Conservation (phyloP, 2,888 invertebrate genomes). For the Temnothorax unifasciatus region DNA sequence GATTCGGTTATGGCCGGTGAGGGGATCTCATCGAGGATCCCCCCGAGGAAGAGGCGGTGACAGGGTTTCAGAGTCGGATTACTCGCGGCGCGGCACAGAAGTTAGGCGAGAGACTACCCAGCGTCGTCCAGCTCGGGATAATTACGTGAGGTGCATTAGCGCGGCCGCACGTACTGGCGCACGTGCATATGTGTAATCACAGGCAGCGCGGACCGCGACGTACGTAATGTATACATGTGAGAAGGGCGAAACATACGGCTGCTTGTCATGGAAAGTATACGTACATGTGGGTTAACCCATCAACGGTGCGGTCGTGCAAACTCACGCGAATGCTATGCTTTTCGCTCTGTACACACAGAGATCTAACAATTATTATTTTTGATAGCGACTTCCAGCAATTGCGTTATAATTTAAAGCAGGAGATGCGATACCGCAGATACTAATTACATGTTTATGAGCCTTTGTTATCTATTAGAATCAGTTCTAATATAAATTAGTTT, state of each 20-base stretch:
- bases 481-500: background rate
- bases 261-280: slow-evolving; percentile 36
- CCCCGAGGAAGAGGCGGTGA: slow-evolving; percentile 60
- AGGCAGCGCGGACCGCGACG: slow-evolving; percentile 50
- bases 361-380: slow-evolving; percentile 39
- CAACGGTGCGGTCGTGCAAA: slow-evolving; percentile 37
- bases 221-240: slow-evolving; percentile 10
- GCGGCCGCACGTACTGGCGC: slow-evolving; percentile 60
- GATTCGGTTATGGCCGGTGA: slow-evolving; percentile 22
- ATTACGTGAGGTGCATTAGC: slow-evolving; percentile 81
- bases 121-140: slow-evolving; percentile 80
- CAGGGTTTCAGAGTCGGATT: slow-evolving; percentile 79
- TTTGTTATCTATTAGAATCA: background rate
- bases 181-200: slow-evolving; percentile 66
- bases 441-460: background rate
- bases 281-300: slow-evolving; percentile 26
- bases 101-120: slow-evolving; percentile 72
- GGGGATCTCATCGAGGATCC: slow-evolving; percentile 32
- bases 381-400: slow-evolving; percentile 22
- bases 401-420: background rate
- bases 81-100: slow-evolving; percentile 79
- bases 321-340: slow-evolving; percentile 18
- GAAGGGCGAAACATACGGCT: background rate
- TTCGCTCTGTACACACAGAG: background rate
- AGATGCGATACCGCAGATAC: background rate